These are phyloP conservation scores for Drosophila azteca DNA, from an alignment of 1,140 invertebrate species.

Conservation along the genomic window DNA sequence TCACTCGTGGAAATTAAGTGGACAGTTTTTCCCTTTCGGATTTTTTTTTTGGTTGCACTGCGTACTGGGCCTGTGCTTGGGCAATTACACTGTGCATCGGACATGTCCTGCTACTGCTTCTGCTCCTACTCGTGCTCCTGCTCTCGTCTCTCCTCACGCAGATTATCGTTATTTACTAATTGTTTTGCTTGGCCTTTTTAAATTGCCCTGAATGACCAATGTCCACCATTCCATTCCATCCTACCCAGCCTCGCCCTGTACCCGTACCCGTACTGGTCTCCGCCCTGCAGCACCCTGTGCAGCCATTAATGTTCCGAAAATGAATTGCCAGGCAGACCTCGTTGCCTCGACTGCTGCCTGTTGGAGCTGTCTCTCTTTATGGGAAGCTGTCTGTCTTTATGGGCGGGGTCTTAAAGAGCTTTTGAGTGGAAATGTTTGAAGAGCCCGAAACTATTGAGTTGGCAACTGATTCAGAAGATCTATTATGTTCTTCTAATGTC, in stretches of 20 bases:
- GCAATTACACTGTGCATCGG: constrained; percentile 39
- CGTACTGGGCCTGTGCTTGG: constrained; percentile 3
- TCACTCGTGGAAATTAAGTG: constrained; percentile 77
- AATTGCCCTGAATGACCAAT: constrained; percentile 53
- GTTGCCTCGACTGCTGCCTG: neutral
- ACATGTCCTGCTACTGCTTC: constrained; percentile 5
- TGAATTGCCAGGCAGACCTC: constrained; percentile 46
- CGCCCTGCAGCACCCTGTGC: constrained; percentile 39
- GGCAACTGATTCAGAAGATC: too few relatives aligned
- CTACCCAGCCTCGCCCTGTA: neutral
- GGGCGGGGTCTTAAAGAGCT: too few relatives aligned
- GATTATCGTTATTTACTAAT: constrained; percentile 62
- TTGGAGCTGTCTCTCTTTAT: too few relatives aligned
- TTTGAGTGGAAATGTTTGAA: too few relatives aligned
- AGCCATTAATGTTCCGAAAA: constrained; percentile 61
- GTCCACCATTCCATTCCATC: constrained; percentile 22
- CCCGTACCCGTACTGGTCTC: neutral
- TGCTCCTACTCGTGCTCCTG: neutral
- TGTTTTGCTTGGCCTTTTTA: constrained; percentile 58
- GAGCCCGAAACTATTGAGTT: too few relatives aligned
- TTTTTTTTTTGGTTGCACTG: constrained; percentile 18
- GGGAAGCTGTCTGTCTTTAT: too few relatives aligned
- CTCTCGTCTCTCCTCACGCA: constrained; percentile 34
- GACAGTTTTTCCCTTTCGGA: constrained; percentile 46
- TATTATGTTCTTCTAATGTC: too few relatives aligned